Conservation (phyloP, 2,888 invertebrate genomes). For the Pristionchus japonicus region DNA sequence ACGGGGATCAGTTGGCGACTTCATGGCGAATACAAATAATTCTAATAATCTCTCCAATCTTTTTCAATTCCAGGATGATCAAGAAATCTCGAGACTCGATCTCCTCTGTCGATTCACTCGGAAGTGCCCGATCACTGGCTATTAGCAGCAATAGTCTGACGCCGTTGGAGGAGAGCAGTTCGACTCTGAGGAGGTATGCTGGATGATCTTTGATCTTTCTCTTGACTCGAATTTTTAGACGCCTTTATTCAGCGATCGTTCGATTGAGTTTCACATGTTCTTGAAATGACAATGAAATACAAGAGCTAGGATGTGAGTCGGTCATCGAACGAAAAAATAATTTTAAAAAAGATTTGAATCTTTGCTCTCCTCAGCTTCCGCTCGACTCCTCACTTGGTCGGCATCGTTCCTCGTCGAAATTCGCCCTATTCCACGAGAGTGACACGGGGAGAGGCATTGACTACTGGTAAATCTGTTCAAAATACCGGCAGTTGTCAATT, state of each 20-base stretch:
- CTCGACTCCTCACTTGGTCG: neutral
- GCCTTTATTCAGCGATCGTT: no score
- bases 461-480: no score
- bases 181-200: constrained; percentile 9
- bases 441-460: neutral
- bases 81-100: constrained; percentile 37
- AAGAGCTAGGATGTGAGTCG: no score
- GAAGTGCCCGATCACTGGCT: neutral
- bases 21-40: neutral
- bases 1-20: no score
- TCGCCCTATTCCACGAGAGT: constrained; percentile 5
- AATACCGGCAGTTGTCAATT: no score
- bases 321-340: no score
- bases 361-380: neutral
- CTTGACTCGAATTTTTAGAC: no score
- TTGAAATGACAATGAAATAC: no score
- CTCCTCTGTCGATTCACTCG: constrained; percentile 14
- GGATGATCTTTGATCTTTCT: no score
- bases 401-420: neutral
- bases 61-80: neutral
- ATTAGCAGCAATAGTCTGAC: neutral
- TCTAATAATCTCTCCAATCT: neutral
- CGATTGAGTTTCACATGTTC: no score
- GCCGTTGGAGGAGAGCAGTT: constrained; percentile 14
- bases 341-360: no score